Base-by-base conservation (phyloP, 1,140 invertebrate species). In the Lanistes nyassanus region DNA sequence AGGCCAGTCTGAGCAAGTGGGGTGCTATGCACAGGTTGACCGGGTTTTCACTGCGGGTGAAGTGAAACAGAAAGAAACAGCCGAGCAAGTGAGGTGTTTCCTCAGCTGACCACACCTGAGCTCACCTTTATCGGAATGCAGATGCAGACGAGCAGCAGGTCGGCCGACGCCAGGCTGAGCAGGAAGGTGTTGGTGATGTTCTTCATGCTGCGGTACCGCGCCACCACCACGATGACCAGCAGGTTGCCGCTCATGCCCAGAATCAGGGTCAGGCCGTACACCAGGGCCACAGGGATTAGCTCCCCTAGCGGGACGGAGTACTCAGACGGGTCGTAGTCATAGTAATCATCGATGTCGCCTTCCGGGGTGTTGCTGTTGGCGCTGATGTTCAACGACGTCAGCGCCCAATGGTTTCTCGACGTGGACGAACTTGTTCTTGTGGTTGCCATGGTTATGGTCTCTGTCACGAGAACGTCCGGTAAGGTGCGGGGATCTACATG, bases 111-210 rank as follows among this genome's bases (percentile, higher is more conserved):
- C n/a, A n/a, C 42, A 75, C 3, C n/a, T 51, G 23, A 11, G n/a
- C 89, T 91, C 89, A 94, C 93, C 91, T 94, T 94, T 0, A 94
- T 92, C 7, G 94, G 94, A 74, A 94, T 93, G 85, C 94, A 95
- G 79, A 94, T 91, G 53, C 92, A 89, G 68, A 94, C 93, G 3
- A 95, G 91, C 36, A 94, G 87, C 2, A 95, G 90, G 88, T 95
- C 94, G 9, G 94, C 93, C 2, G 92, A 92, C 3, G 93, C 93
- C 36, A 95, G 86, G 82, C 92, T 93, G 6, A 87, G 73, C 19
- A 94, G 85, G 80, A 95, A 94, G 7, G 94, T 91, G 80, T 95
- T 94, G 19, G 93, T 94, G 2, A 93, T 91, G 80, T 82, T 92
- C 78, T 90, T 85, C 87, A 93, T 92, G 74, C 91, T 83, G 51